Evolutionary conservation across 2,888 invertebrate species (phyloP).

Genomic region (Saturnia japonica): DNA sequence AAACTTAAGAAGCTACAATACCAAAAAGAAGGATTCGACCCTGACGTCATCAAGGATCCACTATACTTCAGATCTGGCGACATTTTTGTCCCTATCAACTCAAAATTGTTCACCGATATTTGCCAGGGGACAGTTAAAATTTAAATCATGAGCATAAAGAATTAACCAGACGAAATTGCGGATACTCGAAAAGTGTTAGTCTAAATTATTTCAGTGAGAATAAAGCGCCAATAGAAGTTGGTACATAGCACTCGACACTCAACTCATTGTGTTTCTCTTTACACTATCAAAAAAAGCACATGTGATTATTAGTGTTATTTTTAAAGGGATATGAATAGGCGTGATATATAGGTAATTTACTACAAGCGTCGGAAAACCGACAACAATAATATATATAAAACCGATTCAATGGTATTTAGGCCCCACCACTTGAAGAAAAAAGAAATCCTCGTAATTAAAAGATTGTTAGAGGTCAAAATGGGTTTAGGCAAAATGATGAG

Average conservation of each 20-base stretch:
- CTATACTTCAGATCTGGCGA: conserved; percentile 85
- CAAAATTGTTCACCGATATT: conserved; percentile 83
- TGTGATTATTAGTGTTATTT: not conserved
- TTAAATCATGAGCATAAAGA: conserved; percentile 43
- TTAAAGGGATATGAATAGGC: not conserved
- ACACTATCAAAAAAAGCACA: not conserved
- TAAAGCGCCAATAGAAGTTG: not conserved
- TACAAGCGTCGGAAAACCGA: not conserved
- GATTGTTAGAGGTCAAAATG: not conserved
- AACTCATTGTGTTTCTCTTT: too few relatives aligned
- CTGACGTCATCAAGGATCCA: conserved; percentile 86
- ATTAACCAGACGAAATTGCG: conserved; percentile 1
- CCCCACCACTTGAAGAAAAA: not conserved
- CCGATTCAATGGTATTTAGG: not conserved
- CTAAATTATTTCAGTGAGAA: not conserved
- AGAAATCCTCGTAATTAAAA: too few relatives aligned
- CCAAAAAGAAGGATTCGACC: conserved; percentile 92
- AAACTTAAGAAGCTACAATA: conserved; percentile 95
- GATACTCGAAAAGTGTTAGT: conserved; percentile 14
- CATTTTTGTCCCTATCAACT: conserved; percentile 82
- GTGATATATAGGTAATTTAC: not conserved
- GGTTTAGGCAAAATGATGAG: not conserved
- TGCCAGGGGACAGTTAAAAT: conserved; percentile 72
- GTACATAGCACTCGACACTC: not conserved
- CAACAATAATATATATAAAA: not conserved